A percentile compares a stretch with the other conserved stretches of the same genome.
Conservation (phyloP, 1,140 invertebrate genomes). For the Hypothenemus hampei region DNA sequence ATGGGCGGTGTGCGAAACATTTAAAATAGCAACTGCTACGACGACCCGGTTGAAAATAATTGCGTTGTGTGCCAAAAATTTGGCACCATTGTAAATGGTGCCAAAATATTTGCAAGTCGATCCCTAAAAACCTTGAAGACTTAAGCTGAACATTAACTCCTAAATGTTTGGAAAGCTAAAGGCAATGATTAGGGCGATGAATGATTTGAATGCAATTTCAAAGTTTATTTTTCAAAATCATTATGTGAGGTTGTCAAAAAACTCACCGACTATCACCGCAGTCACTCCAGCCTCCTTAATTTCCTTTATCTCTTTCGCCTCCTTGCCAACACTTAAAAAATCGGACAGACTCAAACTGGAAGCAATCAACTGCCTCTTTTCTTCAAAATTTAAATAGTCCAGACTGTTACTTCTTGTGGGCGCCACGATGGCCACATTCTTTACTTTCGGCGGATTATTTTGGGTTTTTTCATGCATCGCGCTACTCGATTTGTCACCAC, state of each 20-base stretch:
- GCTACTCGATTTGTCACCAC: slow-evolving; percentile 23
- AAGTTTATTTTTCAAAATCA: too few relatives aligned
- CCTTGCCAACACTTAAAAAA: slow-evolving; percentile 70
- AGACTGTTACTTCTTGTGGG: slow-evolving; percentile 76
- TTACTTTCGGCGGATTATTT: slow-evolving; percentile 47
- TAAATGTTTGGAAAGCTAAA: too few relatives aligned
- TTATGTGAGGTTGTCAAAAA: background rate
- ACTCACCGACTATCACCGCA: slow-evolving; percentile 49
- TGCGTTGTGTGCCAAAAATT: too few relatives aligned
- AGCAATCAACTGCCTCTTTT: slow-evolving; percentile 82
- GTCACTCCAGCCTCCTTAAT: slow-evolving; percentile 44
- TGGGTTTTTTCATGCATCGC: slow-evolving; percentile 42
- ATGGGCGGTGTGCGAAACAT: too few relatives aligned
- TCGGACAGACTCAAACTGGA: slow-evolving; percentile 80
- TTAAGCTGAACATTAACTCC: too few relatives aligned
- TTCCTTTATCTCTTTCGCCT: slow-evolving; percentile 47
- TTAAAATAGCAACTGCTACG: too few relatives aligned
- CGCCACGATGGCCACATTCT: slow-evolving; percentile 59
- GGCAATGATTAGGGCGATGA: too few relatives aligned
- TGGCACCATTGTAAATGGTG: too few relatives aligned
- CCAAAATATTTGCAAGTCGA: too few relatives aligned
- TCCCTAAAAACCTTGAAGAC: too few relatives aligned
- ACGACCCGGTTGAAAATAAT: too few relatives aligned
- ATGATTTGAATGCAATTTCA: too few relatives aligned
- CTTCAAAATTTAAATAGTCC: slow-evolving; percentile 86